A percentile compares a stretch with the other conserved stretches of the same genome.
Evolutionary conservation across 2,888 invertebrate species (phyloP).

Genomic region (Rhamnusium bicolor): DNA sequence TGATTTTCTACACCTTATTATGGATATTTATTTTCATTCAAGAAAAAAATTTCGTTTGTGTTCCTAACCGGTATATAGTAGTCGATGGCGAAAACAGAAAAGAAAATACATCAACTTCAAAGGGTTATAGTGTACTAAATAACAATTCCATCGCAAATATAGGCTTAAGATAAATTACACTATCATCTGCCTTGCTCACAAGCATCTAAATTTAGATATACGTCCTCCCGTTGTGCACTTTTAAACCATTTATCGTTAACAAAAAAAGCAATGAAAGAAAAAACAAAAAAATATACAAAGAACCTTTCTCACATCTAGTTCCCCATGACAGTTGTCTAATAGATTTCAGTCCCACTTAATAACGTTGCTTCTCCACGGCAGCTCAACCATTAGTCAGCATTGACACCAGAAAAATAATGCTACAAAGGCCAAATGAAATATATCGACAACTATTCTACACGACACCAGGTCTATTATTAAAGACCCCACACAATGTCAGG

Average conservation of each 20-base stretch:
- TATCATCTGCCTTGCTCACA: not conserved
- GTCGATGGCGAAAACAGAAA: too few relatives aligned
- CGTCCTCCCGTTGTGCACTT: not conserved
- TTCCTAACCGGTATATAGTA: too few relatives aligned
- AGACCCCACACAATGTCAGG: slow-evolving; percentile 54
- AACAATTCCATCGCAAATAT: not conserved
- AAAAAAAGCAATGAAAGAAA: slow-evolving; percentile 22
- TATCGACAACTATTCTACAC: slow-evolving; percentile 64
- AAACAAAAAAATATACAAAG: slow-evolving; percentile 27
- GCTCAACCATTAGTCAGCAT: slow-evolving; percentile 68
- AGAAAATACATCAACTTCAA: not conserved
- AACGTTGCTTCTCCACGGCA: slow-evolving; percentile 60
- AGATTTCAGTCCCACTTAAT: slow-evolving; percentile 67
- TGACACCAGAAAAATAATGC: slow-evolving; percentile 67
- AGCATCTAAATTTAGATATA: slow-evolving; percentile 4
- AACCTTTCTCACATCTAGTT: slow-evolving; percentile 42
- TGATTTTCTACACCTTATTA: too few relatives aligned
- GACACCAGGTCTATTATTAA: slow-evolving; percentile 58
- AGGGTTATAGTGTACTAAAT: not conserved
- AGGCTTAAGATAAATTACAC: not conserved
- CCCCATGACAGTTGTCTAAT: slow-evolving; percentile 65
- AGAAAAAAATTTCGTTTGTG: too few relatives aligned
- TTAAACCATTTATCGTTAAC: slow-evolving; percentile 20
- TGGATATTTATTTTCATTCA: too few relatives aligned
- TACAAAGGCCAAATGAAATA: slow-evolving; percentile 66